A percentile compares a stretch with the other conserved stretches of the same genome.
These are phyloP conservation scores for Caenorhabditis becei DNA, from an alignment of 2,888 invertebrate species.

Conservation along the genomic window DNA sequence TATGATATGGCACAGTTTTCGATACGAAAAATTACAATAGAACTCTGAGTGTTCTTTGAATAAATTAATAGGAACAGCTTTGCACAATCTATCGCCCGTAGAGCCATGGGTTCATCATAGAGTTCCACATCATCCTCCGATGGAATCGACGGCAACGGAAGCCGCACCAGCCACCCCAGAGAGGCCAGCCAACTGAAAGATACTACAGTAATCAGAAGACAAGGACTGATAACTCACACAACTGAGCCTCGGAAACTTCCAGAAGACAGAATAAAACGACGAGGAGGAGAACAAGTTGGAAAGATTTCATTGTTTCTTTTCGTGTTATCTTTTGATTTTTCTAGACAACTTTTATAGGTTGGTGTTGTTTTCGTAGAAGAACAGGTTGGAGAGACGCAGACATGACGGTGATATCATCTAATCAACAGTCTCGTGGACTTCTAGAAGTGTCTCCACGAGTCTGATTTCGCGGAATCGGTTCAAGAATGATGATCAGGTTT, in stretches of 20 bases:
- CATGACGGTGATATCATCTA: conserved; percentile 36
- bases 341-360: conserved; percentile 37
- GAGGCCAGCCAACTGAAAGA: conserved; percentile 36
- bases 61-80: background rate
- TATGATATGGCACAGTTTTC: too few species aligned
- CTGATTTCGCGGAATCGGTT: background rate
- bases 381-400: conserved; percentile 30
- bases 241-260: conserved; percentile 37
- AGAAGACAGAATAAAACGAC: conserved; percentile 38
- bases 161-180: conserved; percentile 29
- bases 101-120: conserved; percentile 26
- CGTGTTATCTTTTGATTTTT: conserved; percentile 4
- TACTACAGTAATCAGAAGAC: background rate
- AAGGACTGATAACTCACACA: conserved; percentile 27
- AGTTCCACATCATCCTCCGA: conserved; percentile 39
- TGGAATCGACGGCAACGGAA: conserved; percentile 47
- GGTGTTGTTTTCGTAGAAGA: conserved; percentile 36
- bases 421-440: conserved; percentile 1
- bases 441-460: background rate
- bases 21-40: background rate
- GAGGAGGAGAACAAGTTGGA: conserved; percentile 24
- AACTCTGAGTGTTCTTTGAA: too few species aligned
- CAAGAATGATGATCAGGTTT: conserved; percentile 4
- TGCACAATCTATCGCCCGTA: conserved; percentile 18
- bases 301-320: conserved; percentile 21